phyloP scores from a whole-genome alignment of 1,140 invertebrate species.

The Macrocentrus cingulum region DNA sequence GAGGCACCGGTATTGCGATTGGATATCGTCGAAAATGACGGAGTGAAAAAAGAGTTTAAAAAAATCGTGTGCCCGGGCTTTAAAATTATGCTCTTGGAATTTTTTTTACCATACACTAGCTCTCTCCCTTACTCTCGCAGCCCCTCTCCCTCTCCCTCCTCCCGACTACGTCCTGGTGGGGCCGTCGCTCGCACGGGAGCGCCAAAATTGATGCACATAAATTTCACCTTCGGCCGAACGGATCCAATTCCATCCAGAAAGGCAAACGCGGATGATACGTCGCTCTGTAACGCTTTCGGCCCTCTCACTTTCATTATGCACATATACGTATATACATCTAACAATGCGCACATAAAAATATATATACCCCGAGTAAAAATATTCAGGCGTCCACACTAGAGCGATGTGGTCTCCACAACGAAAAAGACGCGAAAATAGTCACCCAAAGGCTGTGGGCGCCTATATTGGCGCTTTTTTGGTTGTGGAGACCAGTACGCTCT shows the following conservation, averaged over 20 bases:
- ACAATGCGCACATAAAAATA: neutral
- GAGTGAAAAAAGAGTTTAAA: slow-evolving; percentile 19
- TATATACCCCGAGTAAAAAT: too few species aligned
- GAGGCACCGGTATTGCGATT: slow-evolving; percentile 23
- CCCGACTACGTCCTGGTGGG: slow-evolving; percentile 5
- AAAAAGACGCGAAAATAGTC: too few species aligned
- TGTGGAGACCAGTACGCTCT: too few species aligned
- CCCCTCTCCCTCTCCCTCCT: slow-evolving; percentile 2
- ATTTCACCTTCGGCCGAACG: slow-evolving; percentile 29
- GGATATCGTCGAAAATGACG: slow-evolving; percentile 27
- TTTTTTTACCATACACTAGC: slow-evolving; percentile 13
- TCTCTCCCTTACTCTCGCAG: neutral
- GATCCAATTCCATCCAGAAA: slow-evolving; percentile 28
- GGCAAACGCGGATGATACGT: slow-evolving; percentile 29
- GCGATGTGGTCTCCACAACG: too few species aligned
- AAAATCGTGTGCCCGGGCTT: slow-evolving; percentile 21
- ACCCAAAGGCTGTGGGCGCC: too few species aligned
- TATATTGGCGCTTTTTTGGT: too few species aligned
- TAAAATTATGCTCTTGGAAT: slow-evolving; percentile 29
- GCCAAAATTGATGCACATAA: slow-evolving; percentile 30
- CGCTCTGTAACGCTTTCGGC: slow-evolving; percentile 21
- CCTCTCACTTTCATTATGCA: neutral
- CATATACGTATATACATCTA: neutral
- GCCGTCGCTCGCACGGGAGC: slow-evolving; percentile 18
- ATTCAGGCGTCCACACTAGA: too few species aligned